Evolutionary conservation across 2,888 invertebrate genomes (phyloP).

Genomic region (Mystacides longicornis): DNA sequence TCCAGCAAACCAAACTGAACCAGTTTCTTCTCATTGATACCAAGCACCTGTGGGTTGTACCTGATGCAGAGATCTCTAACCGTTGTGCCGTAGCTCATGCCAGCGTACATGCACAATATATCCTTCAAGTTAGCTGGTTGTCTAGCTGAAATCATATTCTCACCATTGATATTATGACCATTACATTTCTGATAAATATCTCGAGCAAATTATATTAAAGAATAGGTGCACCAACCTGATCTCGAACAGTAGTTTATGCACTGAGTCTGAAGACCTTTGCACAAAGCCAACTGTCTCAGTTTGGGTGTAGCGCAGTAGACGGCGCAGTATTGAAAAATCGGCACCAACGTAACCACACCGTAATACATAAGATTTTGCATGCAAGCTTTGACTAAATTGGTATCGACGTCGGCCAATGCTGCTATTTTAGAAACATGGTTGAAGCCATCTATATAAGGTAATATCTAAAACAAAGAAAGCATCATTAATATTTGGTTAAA

Average conservation of each 20-base stretch:
- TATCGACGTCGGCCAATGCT: slow-evolving; percentile 71
- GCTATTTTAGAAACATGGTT: slow-evolving; percentile 76
- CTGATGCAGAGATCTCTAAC: slow-evolving; percentile 69
- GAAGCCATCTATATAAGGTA: slow-evolving; percentile 74
- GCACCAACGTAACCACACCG: slow-evolving; percentile 65
- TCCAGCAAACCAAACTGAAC: slow-evolving; percentile 85
- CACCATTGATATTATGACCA: no score
- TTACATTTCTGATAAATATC: no score
- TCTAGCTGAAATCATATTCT: slow-evolving; percentile 54
- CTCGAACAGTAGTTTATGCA: slow-evolving; percentile 64
- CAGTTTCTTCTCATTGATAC: slow-evolving; percentile 73
- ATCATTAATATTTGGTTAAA: no score
- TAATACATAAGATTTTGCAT: slow-evolving; percentile 74
- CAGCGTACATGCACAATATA: slow-evolving; percentile 67
- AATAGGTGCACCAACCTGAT: slow-evolving; percentile 44
- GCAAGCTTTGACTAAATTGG: slow-evolving; percentile 72
- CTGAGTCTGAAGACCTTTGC: slow-evolving; percentile 57
- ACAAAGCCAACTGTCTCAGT: slow-evolving; percentile 57
- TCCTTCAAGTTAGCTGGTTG: slow-evolving; percentile 61
- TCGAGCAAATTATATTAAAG: not conserved
- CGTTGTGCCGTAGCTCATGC: slow-evolving; percentile 69
- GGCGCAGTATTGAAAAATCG: slow-evolving; percentile 77
- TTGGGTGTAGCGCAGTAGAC: slow-evolving; percentile 53
- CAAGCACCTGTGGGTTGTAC: slow-evolving; percentile 63
- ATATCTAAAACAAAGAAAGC: slow-evolving; percentile 46